Percentiles rank a stretch among this genome's conserved stretches.
These are phyloP conservation scores for Macrosoma leucophasiata DNA, from an alignment of 2,888 invertebrate genomes.

Conservation along the genomic window DNA sequence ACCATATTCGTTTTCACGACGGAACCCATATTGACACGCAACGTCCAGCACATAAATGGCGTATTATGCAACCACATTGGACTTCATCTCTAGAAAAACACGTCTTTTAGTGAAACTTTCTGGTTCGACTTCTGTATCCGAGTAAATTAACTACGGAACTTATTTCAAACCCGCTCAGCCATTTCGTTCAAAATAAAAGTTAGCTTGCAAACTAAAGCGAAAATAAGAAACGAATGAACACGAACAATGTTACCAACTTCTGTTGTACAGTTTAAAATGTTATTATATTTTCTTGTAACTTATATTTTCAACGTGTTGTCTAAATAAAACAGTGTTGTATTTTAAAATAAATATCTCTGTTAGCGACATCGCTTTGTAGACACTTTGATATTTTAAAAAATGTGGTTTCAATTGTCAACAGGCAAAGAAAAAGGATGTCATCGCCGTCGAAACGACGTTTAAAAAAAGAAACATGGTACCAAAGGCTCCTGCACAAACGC, in stretches of 20 bases:
- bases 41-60: too few relatives aligned
- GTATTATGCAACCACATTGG: too few relatives aligned
- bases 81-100: constrained; percentile 6
- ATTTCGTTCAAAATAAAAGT: constrained; percentile 16
- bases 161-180: constrained; percentile 9
- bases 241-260: constrained; percentile 13
- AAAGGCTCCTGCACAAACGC: constrained; percentile 60
- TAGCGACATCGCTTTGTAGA: too few relatives aligned
- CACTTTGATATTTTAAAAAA: too few relatives aligned
- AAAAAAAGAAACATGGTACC: constrained; percentile 55
- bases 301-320: too few relatives aligned
- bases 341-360: background rate
- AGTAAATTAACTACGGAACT: constrained; percentile 14
- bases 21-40: too few relatives aligned
- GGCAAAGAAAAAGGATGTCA: constrained; percentile 39
- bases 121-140: constrained; percentile 9
- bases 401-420: too few relatives aligned
- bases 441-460: constrained; percentile 62
- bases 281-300: background rate
- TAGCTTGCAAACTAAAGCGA: constrained; percentile 14
- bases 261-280: background rate
- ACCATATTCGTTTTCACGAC: too few relatives aligned
- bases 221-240: constrained; percentile 8
- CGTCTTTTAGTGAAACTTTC: constrained; percentile 3
- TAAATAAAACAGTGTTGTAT: too few relatives aligned